Conservation (phyloP, 1,140 invertebrate species). For the Capitella teleta region DNA sequence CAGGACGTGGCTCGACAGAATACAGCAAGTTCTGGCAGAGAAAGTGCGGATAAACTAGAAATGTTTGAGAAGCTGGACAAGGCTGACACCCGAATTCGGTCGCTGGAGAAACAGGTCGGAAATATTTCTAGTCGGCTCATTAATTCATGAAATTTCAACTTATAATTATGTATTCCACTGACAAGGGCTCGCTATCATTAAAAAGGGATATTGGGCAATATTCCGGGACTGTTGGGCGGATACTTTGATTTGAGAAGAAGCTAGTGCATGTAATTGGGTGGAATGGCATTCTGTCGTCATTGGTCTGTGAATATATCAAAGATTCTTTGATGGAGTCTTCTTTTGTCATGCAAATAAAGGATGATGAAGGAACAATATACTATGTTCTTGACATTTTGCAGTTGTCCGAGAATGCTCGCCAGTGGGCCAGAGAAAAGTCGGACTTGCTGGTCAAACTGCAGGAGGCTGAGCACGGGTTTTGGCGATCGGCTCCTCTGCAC, state of each 20-base stretch:
- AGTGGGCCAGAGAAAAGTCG: conserved; percentile 33
- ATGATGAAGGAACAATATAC: background rate
- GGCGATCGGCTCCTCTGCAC: too few relatives aligned
- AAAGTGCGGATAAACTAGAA: conserved; percentile 29
- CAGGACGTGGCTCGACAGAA: too few relatives aligned
- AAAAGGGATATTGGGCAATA: background rate
- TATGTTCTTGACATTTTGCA: conserved; percentile 5
- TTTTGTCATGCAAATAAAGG: too few relatives aligned
- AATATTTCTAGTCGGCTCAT: background rate
- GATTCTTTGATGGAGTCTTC: too few relatives aligned
- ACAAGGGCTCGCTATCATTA: background rate
- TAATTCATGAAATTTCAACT: background rate
- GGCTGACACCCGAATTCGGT: conserved; percentile 30
- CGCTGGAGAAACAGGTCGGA: conserved; percentile 34
- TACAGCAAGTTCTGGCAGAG: too few relatives aligned
- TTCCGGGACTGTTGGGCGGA: too few relatives aligned
- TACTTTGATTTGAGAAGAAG: too few relatives aligned
- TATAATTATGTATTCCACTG: background rate
- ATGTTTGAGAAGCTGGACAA: conserved; percentile 34
- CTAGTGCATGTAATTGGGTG: too few relatives aligned
- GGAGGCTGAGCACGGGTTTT: conserved; percentile 34
- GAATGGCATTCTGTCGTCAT: too few relatives aligned
- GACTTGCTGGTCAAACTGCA: conserved; percentile 26
- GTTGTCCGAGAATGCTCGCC: conserved; percentile 30
- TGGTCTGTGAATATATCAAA: too few relatives aligned